phyloP scores from a whole-genome alignment of 2,797 vertebrate genomes.

The Mareca strepera region DNA sequence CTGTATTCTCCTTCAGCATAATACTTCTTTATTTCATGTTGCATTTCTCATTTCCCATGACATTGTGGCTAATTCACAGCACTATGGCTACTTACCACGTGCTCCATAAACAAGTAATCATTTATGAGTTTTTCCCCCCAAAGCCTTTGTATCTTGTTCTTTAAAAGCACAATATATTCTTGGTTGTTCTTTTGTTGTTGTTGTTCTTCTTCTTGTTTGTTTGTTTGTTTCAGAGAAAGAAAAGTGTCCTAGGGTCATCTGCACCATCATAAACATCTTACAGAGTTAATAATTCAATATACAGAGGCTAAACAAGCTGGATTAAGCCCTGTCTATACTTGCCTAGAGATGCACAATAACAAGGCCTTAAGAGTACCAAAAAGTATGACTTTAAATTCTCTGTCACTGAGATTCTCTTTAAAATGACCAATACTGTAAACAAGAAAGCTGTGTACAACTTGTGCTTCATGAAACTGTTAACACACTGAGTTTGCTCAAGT shows the following conservation, averaged over 20 bases:
- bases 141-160: neutral
- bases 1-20: neutral
- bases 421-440: neutral
- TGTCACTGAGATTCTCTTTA: neutral
- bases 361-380: neutral
- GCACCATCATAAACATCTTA: neutral
- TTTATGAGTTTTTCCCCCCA: neutral
- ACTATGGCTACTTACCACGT: neutral
- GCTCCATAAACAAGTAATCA: neutral
- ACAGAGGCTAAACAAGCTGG: neutral
- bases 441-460: neutral
- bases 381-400: neutral
- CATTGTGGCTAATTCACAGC: neutral
- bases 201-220: too few species aligned
- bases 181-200: too few species aligned
- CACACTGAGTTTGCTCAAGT: neutral
- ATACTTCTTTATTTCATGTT: neutral
- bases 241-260: accelerated
- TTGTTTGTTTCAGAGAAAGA: neutral
- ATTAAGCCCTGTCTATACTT: neutral
- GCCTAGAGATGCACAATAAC: neutral
- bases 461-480: neutral
- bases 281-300: neutral
- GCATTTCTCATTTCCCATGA: neutral
- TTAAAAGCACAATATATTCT: neutral